Conservation (phyloP, 2,888 invertebrate genomes). For the Acronicta alni region DNA sequence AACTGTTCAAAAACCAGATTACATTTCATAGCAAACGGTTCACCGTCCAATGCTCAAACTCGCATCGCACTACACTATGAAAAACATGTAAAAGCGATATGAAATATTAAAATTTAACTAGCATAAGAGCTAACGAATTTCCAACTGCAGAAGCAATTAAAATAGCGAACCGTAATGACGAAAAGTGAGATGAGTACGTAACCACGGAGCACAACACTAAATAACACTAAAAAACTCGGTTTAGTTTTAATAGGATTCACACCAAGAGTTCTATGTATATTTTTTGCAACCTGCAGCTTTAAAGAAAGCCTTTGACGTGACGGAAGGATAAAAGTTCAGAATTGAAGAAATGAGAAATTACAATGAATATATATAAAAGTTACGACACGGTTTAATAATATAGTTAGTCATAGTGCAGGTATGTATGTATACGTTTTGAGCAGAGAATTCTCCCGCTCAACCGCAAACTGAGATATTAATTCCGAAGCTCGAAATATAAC, state of each 20-base stretch:
- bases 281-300: conserved; percentile 8
- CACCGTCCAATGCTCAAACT: conserved; percentile 14
- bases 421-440: neutral
- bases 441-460: conserved; percentile 17
- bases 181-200: conserved; percentile 49
- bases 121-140: conserved; percentile 52
- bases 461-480: conserved; percentile 48
- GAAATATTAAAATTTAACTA: conserved; percentile 63
- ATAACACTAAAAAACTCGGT: conserved; percentile 46
- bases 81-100: conserved; percentile 31
- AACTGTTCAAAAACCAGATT: conserved; percentile 25
- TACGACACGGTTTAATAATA: neutral
- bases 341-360: neutral
- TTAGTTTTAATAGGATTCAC: conserved; percentile 37
- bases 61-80: conserved; percentile 19
- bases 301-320: neutral
- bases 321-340: neutral
- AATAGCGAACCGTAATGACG: conserved; percentile 45
- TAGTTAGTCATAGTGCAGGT: conserved; percentile 3
- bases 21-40: conserved; percentile 25
- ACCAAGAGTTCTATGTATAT: conserved; percentile 1
- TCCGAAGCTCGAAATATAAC: conserved; percentile 22
- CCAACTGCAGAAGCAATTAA: conserved; percentile 61
- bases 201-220: conserved; percentile 31
- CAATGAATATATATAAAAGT: neutral